These are phyloP conservation scores for Erythrocercus mccallii DNA, from an alignment of 2,113 vertebrate species.

Conservation along the genomic window DNA sequence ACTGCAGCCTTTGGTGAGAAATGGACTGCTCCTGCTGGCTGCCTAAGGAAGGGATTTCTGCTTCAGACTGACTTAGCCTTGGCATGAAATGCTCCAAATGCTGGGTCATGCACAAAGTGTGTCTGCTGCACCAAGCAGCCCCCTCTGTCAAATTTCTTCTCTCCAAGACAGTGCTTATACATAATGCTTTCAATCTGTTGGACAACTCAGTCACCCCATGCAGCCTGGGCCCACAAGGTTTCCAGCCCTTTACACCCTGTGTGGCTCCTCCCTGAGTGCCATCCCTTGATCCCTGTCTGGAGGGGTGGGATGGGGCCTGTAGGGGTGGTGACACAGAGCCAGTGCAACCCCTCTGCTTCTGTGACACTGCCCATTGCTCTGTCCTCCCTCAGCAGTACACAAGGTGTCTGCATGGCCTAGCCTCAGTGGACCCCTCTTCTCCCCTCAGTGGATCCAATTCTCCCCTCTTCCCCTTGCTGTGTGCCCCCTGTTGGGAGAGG, in stretches of 20 bases:
- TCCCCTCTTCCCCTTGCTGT: background rate
- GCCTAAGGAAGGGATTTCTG: background rate
- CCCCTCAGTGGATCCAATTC: no score
- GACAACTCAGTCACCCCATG: fast-evolving
- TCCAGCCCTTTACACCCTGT: background rate
- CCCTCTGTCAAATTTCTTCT: background rate
- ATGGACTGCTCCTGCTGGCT: background rate
- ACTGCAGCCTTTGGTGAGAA: background rate
- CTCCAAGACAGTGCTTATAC: background rate
- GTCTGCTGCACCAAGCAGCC: fast-evolving
- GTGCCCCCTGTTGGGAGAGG: background rate
- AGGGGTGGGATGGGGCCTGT: fast-evolving
- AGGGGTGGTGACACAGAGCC: fast-evolving
- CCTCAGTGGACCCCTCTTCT: fast-evolving
- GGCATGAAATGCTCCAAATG: background rate
- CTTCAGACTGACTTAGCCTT: background rate
- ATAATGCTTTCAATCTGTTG: background rate
- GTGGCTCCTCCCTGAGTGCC: background rate
- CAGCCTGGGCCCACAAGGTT: fast-evolving
- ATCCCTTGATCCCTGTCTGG: background rate
- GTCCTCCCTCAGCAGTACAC: fast-evolving
- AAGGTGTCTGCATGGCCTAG: fast-evolving
- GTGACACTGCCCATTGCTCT: fast-evolving
- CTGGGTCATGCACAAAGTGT: fast-evolving
- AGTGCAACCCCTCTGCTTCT: fast-evolving